A percentile compares a stretch with the other conserved stretches of the same genome.
Evolutionary conservation across 2,113 vertebrate genomes (phyloP).

Genomic region (Xyrauchen texanus): DNA sequence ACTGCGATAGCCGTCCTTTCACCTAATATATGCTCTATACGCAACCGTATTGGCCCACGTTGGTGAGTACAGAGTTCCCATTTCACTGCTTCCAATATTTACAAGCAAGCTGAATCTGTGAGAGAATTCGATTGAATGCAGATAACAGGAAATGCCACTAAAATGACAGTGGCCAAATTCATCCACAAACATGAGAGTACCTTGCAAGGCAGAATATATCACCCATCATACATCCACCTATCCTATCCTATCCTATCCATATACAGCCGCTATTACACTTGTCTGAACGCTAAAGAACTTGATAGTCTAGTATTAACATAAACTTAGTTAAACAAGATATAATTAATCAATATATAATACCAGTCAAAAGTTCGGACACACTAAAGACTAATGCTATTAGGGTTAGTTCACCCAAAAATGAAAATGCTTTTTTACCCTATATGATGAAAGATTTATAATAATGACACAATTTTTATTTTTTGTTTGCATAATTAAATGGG

Average conservation of each 20-base stretch:
- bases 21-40: slow-evolving; percentile 63
- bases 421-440: too few relatives aligned
- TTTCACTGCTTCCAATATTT: slow-evolving; percentile 83
- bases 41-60: slow-evolving; percentile 72
- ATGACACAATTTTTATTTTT: too few relatives aligned
- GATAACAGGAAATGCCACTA: slow-evolving; percentile 98
- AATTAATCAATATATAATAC: too few relatives aligned
- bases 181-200: slow-evolving; percentile 93
- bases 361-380: too few relatives aligned
- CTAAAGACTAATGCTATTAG: too few relatives aligned
- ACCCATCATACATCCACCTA: slow-evolving; percentile 65
- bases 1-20: background rate
- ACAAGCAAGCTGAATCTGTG: slow-evolving; percentile 93
- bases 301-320: too few relatives aligned
- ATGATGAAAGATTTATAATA: too few relatives aligned
- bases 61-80: slow-evolving; percentile 59
- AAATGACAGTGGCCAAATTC: slow-evolving; percentile 95
- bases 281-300: slow-evolving; percentile 46
- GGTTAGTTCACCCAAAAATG: too few relatives aligned
- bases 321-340: too few relatives aligned
- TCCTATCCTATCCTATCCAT: too few relatives aligned
- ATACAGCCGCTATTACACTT: slow-evolving; percentile 74
- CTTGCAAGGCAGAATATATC: slow-evolving; percentile 79
- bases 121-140: slow-evolving; percentile 94
- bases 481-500: too few relatives aligned